Evolutionary conservation across 1,140 invertebrate species (phyloP).

Genomic region (Lerema accius): DNA sequence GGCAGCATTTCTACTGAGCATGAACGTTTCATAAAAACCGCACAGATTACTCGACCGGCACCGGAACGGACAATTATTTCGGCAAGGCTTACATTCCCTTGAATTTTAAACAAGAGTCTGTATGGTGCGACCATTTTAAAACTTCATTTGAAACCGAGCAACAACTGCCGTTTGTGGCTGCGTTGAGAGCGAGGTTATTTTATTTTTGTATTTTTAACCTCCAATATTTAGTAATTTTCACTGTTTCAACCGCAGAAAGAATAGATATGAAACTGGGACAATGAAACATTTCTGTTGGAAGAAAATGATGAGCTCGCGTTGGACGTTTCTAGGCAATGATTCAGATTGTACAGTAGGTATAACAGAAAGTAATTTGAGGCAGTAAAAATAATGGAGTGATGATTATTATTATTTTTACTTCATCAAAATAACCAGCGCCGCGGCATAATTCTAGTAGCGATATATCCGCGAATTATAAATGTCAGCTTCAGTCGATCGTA

Average conservation of each 20-base stretch:
- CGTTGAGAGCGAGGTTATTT: neutral
- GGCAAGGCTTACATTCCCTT: slow-evolving; percentile 11
- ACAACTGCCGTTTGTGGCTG: slow-evolving; percentile 9
- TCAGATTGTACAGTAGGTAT: too few relatives aligned
- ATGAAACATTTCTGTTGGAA: neutral
- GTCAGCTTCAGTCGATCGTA: too few relatives aligned
- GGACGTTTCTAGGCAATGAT: neutral
- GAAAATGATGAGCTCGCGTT: neutral
- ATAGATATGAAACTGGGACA: neutral
- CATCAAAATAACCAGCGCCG: too few relatives aligned
- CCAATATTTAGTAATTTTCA: neutral
- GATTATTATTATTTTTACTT: too few relatives aligned
- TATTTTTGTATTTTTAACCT: slow-evolving; percentile 12
- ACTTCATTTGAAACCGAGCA: slow-evolving; percentile 9
- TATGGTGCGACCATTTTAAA: slow-evolving; percentile 6
- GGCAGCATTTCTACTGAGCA: neutral
- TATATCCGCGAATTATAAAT: too few relatives aligned
- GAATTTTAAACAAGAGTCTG: slow-evolving; percentile 22
- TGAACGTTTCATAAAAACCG: slow-evolving; percentile 14
- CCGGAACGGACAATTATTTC: slow-evolving; percentile 12
- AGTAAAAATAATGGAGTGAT: too few relatives aligned
- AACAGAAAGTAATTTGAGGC: too few relatives aligned
- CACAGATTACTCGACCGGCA: neutral
- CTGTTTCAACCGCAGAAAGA: neutral
- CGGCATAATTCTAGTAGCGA: too few relatives aligned